Conservation (phyloP, 2,797 vertebrate genomes). For the Tokudaia muenninki region DNA sequence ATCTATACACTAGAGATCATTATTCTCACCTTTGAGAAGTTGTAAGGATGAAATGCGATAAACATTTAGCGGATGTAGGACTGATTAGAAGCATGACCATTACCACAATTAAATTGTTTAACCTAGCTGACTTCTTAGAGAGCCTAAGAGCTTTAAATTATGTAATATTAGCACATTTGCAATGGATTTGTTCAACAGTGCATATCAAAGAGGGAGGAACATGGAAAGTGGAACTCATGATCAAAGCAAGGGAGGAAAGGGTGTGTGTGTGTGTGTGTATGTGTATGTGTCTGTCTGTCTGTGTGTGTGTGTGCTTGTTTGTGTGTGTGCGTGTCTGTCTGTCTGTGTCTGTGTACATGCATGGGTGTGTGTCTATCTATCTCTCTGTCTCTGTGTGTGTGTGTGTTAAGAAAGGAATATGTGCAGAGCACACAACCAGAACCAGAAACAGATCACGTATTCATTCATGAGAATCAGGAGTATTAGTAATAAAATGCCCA, state of each 20-base stretch:
- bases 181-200: neutral
- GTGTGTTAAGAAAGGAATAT: neutral
- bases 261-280: neutral
- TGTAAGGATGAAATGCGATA: neutral
- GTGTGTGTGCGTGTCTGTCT: neutral
- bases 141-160: constrained; percentile 4
- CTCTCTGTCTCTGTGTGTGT: neutral
- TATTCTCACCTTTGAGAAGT: neutral
- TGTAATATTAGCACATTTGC: neutral
- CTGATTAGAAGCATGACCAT: neutral
- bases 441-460: neutral
- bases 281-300: no score
- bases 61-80: neutral
- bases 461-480: neutral
- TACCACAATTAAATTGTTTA: neutral
- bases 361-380: neutral
- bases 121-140: neutral
- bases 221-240: neutral
- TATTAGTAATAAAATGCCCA: neutral
- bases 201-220: neutral
- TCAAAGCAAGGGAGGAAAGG: neutral
- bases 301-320: neutral
- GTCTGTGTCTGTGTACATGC: no score
- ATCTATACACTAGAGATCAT: neutral
- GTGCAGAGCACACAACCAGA: neutral